These are phyloP conservation scores for Capitulum mitella DNA, from an alignment of 2,888 invertebrate species.

Conservation along the genomic window DNA sequence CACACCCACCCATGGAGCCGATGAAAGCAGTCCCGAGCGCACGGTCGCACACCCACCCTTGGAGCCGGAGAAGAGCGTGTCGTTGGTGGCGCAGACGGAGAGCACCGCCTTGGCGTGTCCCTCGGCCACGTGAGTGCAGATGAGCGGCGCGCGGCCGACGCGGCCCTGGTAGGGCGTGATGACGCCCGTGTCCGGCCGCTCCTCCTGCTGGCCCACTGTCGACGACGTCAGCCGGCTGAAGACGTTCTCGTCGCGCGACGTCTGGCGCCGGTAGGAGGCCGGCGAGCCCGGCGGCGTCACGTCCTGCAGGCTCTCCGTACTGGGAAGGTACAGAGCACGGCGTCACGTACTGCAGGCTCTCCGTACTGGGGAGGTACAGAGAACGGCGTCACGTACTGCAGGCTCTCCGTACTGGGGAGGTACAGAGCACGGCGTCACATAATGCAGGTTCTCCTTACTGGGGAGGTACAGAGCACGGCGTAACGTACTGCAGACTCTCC, in stretches of 20 bases:
- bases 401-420: background rate
- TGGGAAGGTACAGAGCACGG: background rate
- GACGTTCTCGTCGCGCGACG: constrained; percentile 55
- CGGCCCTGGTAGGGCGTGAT: constrained; percentile 52
- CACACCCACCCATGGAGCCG: constrained; percentile 69
- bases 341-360: background rate
- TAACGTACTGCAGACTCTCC: too few relatives aligned
- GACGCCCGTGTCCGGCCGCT: constrained; percentile 44
- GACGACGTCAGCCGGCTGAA: constrained; percentile 64
- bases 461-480: too few relatives aligned
- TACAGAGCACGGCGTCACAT: too few relatives aligned
- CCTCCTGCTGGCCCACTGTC: constrained; percentile 45
- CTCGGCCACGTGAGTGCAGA: constrained; percentile 71
- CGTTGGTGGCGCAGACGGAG: constrained; percentile 65
- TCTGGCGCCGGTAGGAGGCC: constrained; percentile 37
- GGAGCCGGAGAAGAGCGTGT: constrained; percentile 69
- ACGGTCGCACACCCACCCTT: constrained; percentile 68
- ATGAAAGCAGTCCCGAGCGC: too few relatives aligned
- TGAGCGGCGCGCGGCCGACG: constrained; percentile 49
- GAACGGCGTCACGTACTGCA: background rate
- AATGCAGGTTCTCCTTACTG: too few relatives aligned
- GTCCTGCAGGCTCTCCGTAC: background rate
- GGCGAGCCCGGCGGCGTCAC: constrained; percentile 16
- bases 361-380: background rate
- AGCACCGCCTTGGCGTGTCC: constrained; percentile 79